Evolutionary conservation across 2,797 vertebrate species (phyloP).

Genomic region (Sternotherus odoratus): DNA sequence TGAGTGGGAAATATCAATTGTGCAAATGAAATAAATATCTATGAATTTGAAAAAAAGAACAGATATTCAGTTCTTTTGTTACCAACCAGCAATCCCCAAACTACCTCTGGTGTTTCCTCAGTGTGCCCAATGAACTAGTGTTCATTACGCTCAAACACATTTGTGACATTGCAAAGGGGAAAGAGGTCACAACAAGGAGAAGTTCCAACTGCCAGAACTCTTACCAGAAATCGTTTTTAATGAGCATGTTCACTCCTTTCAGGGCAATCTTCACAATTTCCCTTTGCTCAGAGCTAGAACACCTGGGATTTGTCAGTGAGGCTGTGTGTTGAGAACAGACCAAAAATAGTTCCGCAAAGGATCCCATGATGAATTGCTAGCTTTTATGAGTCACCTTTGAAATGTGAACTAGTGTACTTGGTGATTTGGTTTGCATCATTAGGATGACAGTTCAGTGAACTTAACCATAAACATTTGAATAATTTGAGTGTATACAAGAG

Average conservation of each 20-base stretch:
- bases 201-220: conserved; percentile 32
- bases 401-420: conserved; percentile 52
- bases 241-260: conserved; percentile 69
- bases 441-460: conserved; percentile 68
- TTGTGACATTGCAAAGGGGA: conserved; percentile 43
- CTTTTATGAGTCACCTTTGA: conserved; percentile 73
- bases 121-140: conserved; percentile 50
- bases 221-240: conserved; percentile 77
- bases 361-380: conserved; percentile 72
- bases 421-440: conserved; percentile 66
- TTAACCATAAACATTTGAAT: conserved; percentile 51
- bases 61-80: not conserved
- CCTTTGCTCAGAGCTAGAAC: conserved; percentile 48
- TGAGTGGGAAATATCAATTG: not conserved
- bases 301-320: conserved; percentile 75
- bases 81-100: not conserved
- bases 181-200: conserved; percentile 69
- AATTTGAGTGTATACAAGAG: conserved; percentile 57
- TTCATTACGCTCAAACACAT: conserved; percentile 46
- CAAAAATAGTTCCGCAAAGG: conserved; percentile 70
- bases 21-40: not conserved
- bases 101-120: conserved; percentile 14
- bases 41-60: not conserved
- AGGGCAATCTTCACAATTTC: conserved; percentile 57
- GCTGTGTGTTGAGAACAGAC: conserved; percentile 37